Evolutionary conservation across 2,888 invertebrate genomes (phyloP), one percentile per base, ranked within the genome.

Genomic region (Halocaridina rubra): DNA sequence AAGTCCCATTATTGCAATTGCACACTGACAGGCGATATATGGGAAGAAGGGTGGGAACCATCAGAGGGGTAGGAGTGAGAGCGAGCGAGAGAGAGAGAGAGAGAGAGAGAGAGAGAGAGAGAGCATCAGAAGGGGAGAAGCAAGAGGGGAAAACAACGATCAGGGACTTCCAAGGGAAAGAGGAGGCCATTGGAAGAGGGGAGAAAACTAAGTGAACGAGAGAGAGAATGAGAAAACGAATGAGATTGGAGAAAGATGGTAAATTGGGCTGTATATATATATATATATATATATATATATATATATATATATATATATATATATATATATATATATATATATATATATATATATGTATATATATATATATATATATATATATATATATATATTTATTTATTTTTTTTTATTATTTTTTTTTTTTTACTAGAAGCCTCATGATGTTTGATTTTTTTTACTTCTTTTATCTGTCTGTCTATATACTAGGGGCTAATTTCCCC

Each of bases 1-100:
- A 80, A 59, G 10, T 32, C 30, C 80, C 80, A 80, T 80, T 80
- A 80, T 80, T 80, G 80, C 80, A 80, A 71, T 80, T 72, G 80
- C 72, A 53, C 69, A 53, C 32, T 80, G 80, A 80, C 80, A 80
- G 80, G 71, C 71, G 80, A 80, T 80, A 59, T 72, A 80, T 80
- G 80, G 80, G 30, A 59, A 39, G 33, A 19, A 57, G 79, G 46
- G 19, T 19, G 69, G 69, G 69, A 30, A 16, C 29, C 69, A n/a
- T 33, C 19, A 16, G 19, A 32, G 30, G 69, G 27, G 27, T 13
- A 64, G 13, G 29, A 64, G 69, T 29, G 29, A 69, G 29, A 69
- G 30, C n/a, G 2, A 64, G 16, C n/a, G 10, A 22, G 1, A 22
- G 71, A 16, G 71, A 27, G 71, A 27, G 19, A 32, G 69, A 67